phyloP scores from a whole-genome alignment of 2,888 invertebrate genomes.

The Scaptomyza parva region DNA sequence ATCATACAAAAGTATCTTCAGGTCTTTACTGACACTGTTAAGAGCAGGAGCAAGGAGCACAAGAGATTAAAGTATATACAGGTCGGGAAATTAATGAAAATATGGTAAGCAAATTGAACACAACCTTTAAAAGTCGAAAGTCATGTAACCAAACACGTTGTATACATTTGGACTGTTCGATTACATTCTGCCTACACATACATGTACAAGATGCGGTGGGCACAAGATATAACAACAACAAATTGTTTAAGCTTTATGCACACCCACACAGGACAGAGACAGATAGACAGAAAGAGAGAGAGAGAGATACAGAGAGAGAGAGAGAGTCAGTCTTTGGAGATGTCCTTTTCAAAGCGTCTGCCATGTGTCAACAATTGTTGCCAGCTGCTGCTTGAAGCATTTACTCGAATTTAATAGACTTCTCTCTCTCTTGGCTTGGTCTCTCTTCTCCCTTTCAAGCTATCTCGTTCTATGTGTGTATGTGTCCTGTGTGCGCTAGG shows the following conservation, averaged over 20 bases:
- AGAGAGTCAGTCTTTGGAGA: slow-evolving; percentile 8
- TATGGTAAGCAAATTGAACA: too few relatives aligned
- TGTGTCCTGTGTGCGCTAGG: neutral
- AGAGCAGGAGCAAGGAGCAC: too few relatives aligned
- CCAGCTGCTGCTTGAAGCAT: slow-evolving; percentile 27
- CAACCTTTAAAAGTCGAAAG: neutral
- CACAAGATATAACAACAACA: slow-evolving; percentile 9
- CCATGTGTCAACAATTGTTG: slow-evolving; percentile 51
- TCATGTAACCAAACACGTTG: neutral
- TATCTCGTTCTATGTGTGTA: neutral
- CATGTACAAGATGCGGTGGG: too few relatives aligned
- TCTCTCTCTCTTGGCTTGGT: neutral
- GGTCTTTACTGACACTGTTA: too few relatives aligned
- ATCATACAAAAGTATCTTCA: too few relatives aligned
- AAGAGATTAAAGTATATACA: too few relatives aligned
- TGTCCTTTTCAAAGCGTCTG: slow-evolving; percentile 39
- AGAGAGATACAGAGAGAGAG: slow-evolving; percentile 1
- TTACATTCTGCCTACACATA: neutral
- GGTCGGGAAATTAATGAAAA: too few relatives aligned
- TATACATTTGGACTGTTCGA: neutral
- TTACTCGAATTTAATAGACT: slow-evolving; percentile 55
- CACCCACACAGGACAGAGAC: slow-evolving; percentile 11
- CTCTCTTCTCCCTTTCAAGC: neutral
- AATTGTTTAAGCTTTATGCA: slow-evolving; percentile 17
- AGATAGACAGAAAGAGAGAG: neutral